Evolutionary conservation across 2,797 vertebrate species (phyloP).

Genomic region (Eulemur rubriventer): DNA sequence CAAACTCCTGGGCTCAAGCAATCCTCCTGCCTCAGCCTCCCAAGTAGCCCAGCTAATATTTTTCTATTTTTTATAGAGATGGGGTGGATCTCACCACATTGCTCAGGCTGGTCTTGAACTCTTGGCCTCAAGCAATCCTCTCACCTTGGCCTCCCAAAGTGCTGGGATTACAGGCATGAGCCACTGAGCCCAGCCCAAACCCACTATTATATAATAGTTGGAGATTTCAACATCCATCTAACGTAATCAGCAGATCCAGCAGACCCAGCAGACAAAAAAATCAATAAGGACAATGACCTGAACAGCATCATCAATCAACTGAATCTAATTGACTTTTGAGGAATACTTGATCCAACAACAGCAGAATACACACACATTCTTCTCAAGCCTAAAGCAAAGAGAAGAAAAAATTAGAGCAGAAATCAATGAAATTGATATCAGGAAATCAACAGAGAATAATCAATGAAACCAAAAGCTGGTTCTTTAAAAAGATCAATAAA

Average conservation of each 20-base stretch:
- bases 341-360: not conserved
- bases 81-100: too few relatives aligned
- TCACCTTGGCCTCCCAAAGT: too few relatives aligned
- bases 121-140: too few relatives aligned
- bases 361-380: not conserved
- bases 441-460: not conserved
- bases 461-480: not conserved
- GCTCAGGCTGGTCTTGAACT: too few relatives aligned
- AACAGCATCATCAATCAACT: not conserved
- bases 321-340: not conserved
- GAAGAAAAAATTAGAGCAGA: not conserved
- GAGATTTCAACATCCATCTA: not conserved
- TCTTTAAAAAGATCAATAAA: not conserved
- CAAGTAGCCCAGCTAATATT: too few relatives aligned
- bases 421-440: not conserved
- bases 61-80: too few relatives aligned
- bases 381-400: not conserved
- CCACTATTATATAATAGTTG: not conserved
- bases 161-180: too few relatives aligned
- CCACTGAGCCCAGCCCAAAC: too few relatives aligned
- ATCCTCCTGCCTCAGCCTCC: too few relatives aligned
- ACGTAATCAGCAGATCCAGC: not conserved
- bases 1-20: too few relatives aligned
- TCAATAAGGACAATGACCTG: not conserved
- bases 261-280: not conserved